Conservation (phyloP, 2,797 vertebrate genomes). For the Darevskia nairensis region DNA sequence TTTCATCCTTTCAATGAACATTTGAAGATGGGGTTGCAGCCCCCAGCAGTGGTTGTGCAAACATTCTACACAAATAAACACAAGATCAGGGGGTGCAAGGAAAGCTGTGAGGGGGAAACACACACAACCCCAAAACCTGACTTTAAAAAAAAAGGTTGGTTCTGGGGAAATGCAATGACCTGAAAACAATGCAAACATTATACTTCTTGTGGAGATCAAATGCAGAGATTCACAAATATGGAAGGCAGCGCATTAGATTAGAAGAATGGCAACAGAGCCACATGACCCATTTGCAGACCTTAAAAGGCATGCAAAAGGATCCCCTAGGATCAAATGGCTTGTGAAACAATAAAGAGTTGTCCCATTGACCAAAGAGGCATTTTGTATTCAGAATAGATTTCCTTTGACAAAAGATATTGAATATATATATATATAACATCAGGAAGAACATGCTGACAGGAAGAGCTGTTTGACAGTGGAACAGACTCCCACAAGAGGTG, state of each 20-base stretch:
- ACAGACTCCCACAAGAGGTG: too few species aligned
- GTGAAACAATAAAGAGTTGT: background rate
- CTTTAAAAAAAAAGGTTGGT: too few species aligned
- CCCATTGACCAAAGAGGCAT: background rate
- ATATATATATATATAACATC: background rate
- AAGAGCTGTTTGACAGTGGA: too few species aligned
- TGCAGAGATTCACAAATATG: background rate
- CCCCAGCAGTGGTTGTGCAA: background rate
- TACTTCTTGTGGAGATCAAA: background rate
- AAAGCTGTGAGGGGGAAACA: background rate
- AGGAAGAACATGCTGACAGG: background rate
- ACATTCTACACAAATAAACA: slow-evolving; percentile 27
- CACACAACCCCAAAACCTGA: background rate
- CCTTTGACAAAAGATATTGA: background rate
- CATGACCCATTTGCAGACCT: background rate
- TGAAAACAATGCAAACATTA: slow-evolving; percentile 49
- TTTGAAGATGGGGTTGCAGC: slow-evolving; percentile 9
- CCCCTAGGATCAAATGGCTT: background rate
- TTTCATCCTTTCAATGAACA: slow-evolving; percentile 1
- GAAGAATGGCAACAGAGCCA: background rate
- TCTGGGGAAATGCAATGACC: slow-evolving; percentile 37
- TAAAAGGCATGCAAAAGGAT: background rate
- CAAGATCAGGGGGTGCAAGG: slow-evolving; percentile 19
- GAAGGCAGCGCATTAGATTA: background rate
- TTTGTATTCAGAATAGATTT: slow-evolving; percentile 5